Percentiles rank a stretch among this genome's conserved stretches.
phyloP scores from a whole-genome alignment of 2,113 vertebrate species.

The Baryphthengus martii region DNA sequence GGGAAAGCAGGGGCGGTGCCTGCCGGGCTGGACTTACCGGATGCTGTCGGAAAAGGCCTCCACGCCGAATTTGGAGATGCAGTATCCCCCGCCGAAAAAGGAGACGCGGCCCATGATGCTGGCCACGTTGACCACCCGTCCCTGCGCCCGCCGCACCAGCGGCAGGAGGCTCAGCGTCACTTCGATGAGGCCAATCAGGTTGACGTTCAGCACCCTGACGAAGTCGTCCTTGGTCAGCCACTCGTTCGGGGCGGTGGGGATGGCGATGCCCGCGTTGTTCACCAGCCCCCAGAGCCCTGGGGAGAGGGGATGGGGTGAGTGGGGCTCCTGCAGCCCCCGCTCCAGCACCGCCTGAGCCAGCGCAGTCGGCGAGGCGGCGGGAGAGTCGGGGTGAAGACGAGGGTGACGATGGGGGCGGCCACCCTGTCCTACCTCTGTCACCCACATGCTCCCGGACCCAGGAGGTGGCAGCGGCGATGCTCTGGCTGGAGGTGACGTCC shows the following conservation, averaged over 20 bases:
- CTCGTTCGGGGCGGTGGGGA: constrained; percentile 9
- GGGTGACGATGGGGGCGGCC: fast-evolving
- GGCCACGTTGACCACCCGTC: constrained; percentile 79
- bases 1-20: fast-evolving
- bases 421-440: constrained; percentile 63
- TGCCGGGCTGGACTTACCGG: background rate
- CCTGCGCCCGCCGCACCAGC: constrained; percentile 73
- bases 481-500: no score
- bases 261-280: constrained; percentile 75
- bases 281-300: constrained; percentile 85
- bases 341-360: no score
- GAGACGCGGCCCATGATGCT: constrained; percentile 76
- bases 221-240: constrained; percentile 77
- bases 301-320: background rate
- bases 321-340: no score
- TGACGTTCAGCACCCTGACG: constrained; percentile 75
- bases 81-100: constrained; percentile 73
- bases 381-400: background rate
- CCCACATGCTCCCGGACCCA: constrained; percentile 60
- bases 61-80: constrained; percentile 78
- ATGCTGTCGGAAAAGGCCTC: constrained; percentile 84
- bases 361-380: fast-evolving
- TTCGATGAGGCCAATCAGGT: constrained; percentile 78
- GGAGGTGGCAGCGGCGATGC: no score
- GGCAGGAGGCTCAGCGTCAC: constrained; percentile 81